These are phyloP conservation scores for Poeciliopsis turrubarensis DNA, from an alignment of 2,113 vertebrate genomes.

Conservation along the genomic window DNA sequence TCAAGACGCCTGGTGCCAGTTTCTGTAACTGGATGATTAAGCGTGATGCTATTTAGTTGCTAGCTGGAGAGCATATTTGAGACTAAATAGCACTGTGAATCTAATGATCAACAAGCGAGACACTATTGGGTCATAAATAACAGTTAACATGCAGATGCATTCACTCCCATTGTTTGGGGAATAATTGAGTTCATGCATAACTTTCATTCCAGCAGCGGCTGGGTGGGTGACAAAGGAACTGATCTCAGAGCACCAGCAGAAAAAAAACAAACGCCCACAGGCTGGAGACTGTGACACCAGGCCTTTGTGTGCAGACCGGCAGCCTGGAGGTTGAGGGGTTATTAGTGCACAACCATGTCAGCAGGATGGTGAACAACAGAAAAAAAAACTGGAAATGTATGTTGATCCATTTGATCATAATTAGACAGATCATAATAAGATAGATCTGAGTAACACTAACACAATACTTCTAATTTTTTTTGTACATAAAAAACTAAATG, in stretches of 20 bases:
- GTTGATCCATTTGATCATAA: too few relatives aligned
- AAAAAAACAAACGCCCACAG: slow-evolving; percentile 74
- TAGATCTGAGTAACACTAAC: neutral
- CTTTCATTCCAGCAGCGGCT: slow-evolving; percentile 60
- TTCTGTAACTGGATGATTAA: slow-evolving; percentile 21
- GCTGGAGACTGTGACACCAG: slow-evolving; percentile 45
- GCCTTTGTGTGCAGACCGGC: slow-evolving; percentile 36
- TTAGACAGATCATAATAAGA: neutral
- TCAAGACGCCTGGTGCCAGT: slow-evolving; percentile 16
- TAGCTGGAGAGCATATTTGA: slow-evolving; percentile 22
- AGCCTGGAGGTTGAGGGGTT: slow-evolving; percentile 5
- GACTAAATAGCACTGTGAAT: slow-evolving; percentile 5
- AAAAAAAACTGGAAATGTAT: neutral
- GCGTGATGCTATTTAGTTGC: slow-evolving; percentile 48
- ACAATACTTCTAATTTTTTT: neutral
- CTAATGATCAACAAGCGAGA: slow-evolving; percentile 52
- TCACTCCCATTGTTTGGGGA: slow-evolving; percentile 46
- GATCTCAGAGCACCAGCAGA: slow-evolving; percentile 50
- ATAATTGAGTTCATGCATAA: slow-evolving; percentile 65
- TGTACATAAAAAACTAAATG: neutral
- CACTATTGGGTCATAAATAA: slow-evolving; percentile 56
- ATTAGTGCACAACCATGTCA: slow-evolving; percentile 1
- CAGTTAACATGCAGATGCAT: slow-evolving; percentile 11
- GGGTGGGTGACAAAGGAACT: slow-evolving; percentile 56
- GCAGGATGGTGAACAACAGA: neutral